Evolutionary conservation across 2,113 vertebrate species (phyloP), one percentile per base, ranked within the genome.

Genomic region (Notothenia rossii): DNA sequence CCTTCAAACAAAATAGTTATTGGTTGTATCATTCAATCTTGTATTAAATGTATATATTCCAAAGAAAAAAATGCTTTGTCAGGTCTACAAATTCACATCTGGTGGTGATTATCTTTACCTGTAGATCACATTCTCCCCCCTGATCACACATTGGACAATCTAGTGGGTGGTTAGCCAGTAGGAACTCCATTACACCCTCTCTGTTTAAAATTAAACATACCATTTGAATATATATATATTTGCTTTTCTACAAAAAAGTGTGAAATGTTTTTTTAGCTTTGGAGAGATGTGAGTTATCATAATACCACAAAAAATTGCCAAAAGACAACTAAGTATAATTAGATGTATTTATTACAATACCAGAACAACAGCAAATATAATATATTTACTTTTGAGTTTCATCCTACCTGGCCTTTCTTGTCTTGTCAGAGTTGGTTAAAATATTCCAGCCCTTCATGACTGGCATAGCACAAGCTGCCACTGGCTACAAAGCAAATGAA

Each of bases 371-470:
- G 46, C 25, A 15, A 5, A 10, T 55, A 61, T 14, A 71, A 56
- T 74, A 3, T 48, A 22, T 40, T 43, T 45, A 55, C 7, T 75
- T 36, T n/a, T 51, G 49, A 68, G 2, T 51, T 18, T 67, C 11
- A 56, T 56, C 36, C 65, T 96, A 98, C 97, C 98, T 97, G 79
- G 98, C 97, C 94, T 97, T 99, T 80, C 94, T 96, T 79, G 96
- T 97, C 89, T 98, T 98, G 88, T 98, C 97, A 9, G 98, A 98
- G 88, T 97, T 95, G 77, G 97, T 98, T 82, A 98, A 93, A 89
- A 98, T 99, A 86, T 98, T 99, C 97, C 97, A 99, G 12, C 97
- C 97, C 89, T 99, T 99, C 97, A 99, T 99, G 70, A 98, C 97
- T 61, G 97, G 98, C 98, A 98, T 99, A 62, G 97, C 97, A 95